Evolutionary conservation across 1,140 invertebrate species (phyloP), one percentile per base, ranked within the genome.

Genomic region (Pachyrhynchus sulphureomaculatus): DNA sequence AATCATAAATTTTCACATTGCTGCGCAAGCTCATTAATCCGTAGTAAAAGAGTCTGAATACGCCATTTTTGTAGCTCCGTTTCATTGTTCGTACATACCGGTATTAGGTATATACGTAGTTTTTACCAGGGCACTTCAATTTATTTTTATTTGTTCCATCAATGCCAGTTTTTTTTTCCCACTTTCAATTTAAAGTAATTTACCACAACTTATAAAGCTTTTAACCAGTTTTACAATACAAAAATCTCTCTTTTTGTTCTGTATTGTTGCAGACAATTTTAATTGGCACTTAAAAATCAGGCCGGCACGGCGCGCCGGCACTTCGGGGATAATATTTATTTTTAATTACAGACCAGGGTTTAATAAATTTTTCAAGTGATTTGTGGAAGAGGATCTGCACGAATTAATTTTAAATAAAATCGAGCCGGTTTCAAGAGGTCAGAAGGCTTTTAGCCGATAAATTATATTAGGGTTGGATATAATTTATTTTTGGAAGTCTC

Each of bases 361-460:
- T 42, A 42, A 42, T 42, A 42, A 42, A 42, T 42, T 42, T 42
- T 42, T 42, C 39, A 20, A 42, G 39, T 42, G 39, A 42, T 42
- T 42, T 42, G 39, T 42, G 18, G 39, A 42, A 18, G 39, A 42
- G 39, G 39, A 17, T 42, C 39, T 21, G 2, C 1, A 18, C 39
- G 39, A 42, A 42, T 42, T 42, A 42, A 42, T 42, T 42, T 42
- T 42, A 42, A 42, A 42, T 42, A 42, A 42, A 42, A 42, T 42
- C 39, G 39, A 21, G 39, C 39, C 4, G 6, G 18, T 42, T 42
- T 20, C 15, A 42, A 20, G 10, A 20, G 39, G 9, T 20, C 9
- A 20, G 39, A 20, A 42, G 39, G 39, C 39, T 42, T 42, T 42
- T 42, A 42, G 9, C 39, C 15, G 39, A 42, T 42, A 42, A 42